phyloP scores from a whole-genome alignment of 2,888 invertebrate species.

The Megamerina dolium region DNA sequence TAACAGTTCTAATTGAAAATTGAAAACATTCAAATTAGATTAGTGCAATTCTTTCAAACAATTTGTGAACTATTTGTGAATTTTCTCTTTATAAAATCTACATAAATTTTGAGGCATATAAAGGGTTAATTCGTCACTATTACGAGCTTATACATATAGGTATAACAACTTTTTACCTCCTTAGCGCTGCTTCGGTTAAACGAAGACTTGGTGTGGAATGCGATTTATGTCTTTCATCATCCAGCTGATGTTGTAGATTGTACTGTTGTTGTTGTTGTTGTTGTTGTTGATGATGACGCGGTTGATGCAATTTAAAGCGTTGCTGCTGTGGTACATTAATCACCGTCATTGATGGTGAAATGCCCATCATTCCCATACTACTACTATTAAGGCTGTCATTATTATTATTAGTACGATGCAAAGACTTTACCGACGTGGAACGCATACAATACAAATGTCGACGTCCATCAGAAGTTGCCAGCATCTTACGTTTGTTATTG shows the following conservation, averaged over 20 bases:
- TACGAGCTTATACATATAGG: too few species aligned
- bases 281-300: conserved; percentile 22
- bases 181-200: conserved; percentile 32
- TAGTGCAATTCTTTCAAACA: too few species aligned
- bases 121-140: too few species aligned
- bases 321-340: conserved; percentile 20
- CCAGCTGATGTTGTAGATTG: conserved; percentile 18
- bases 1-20: too few species aligned
- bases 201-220: conserved; percentile 31
- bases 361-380: conserved; percentile 11
- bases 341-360: conserved; percentile 20
- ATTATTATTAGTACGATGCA: conserved; percentile 22
- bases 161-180: too few species aligned
- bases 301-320: conserved; percentile 19
- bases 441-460: conserved; percentile 36
- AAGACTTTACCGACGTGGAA: conserved; percentile 33
- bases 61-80: too few species aligned
- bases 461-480: conserved; percentile 28
- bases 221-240: conserved; percentile 30
- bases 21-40: too few species aligned
- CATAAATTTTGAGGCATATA: too few species aligned
- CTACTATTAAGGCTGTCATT: conserved; percentile 4
- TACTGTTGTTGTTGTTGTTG: conserved; percentile 13
- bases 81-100: too few species aligned
- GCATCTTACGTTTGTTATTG: conserved; percentile 1